A percentile compares a stretch with the other conserved stretches of the same genome.
These are phyloP conservation scores for Notodonta ziczac DNA, from an alignment of 2,888 invertebrate species.

Conservation along the genomic window DNA sequence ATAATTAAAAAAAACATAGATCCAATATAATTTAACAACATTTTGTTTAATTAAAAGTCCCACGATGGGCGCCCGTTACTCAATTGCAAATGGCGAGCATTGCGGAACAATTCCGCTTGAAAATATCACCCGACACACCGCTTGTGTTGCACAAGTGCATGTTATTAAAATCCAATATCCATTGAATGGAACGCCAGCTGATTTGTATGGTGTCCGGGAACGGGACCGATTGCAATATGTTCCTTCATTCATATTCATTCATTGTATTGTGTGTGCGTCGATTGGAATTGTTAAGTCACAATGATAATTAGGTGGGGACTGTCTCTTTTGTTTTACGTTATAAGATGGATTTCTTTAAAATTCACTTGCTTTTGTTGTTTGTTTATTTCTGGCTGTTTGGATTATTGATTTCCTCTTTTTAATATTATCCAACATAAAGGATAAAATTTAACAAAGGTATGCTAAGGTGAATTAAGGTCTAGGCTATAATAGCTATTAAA, in stretches of 20 bases:
- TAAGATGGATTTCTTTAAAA: no score
- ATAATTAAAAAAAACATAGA: background rate
- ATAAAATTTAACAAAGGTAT: no score
- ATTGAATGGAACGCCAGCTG: slow-evolving; percentile 4
- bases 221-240: background rate
- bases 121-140: background rate
- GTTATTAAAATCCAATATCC: slow-evolving; percentile 7
- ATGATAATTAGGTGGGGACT: no score
- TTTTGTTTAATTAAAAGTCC: background rate
- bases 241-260: background rate
- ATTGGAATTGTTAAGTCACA: background rate
- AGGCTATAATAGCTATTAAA: no score
- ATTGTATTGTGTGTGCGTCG: slow-evolving; percentile 1
- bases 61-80: slow-evolving; percentile 4
- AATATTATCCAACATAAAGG: no score
- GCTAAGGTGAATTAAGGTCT: no score
- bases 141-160: slow-evolving; percentile 3
- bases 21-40: background rate
- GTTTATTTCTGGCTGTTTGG: no score
- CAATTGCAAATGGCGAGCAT: slow-evolving; percentile 1
- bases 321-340: no score
- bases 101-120: background rate
- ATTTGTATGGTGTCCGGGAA: slow-evolving; percentile 1
- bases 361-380: no score
- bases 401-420: no score